phyloP scores from a whole-genome alignment of 2,797 vertebrate species.

The Pipistrellus pygmaeus region DNA sequence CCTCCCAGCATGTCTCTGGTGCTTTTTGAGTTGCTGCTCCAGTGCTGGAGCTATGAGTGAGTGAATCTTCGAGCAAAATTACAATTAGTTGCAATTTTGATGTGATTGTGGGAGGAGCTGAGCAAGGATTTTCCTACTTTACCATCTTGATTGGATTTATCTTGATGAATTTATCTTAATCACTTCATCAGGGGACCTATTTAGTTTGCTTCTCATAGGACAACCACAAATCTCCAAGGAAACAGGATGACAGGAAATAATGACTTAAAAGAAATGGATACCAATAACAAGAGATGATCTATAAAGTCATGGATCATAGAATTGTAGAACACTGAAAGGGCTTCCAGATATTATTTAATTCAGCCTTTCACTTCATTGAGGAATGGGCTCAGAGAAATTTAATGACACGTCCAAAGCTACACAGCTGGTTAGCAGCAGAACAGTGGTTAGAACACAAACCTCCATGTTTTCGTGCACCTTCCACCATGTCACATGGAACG shows the following conservation, averaged over 20 bases:
- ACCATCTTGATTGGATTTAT: neutral
- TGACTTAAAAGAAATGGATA: neutral
- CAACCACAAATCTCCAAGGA: neutral
- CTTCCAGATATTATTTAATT: neutral
- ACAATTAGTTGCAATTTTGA: neutral
- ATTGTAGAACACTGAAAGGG: neutral
- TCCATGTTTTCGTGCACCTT: neutral
- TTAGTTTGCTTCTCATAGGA: neutral
- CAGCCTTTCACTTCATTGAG: neutral
- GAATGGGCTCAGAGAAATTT: neutral
- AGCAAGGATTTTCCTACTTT: neutral
- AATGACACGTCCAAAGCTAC: neutral
- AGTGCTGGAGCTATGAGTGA: neutral
- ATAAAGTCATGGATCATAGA: neutral
- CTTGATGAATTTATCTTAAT: neutral
- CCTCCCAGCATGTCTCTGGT: neutral
- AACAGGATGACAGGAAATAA: constrained; percentile 9
- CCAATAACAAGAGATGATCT: neutral
- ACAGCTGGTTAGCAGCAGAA: neutral
- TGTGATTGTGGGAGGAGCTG: neutral
- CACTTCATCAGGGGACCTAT: neutral
- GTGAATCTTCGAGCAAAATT: neutral
- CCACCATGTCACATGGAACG: no score
- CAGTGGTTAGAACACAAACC: neutral
- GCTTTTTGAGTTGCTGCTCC: neutral